Evolutionary conservation across 2,888 invertebrate genomes (phyloP).

Genomic region (Pandemis corylana): DNA sequence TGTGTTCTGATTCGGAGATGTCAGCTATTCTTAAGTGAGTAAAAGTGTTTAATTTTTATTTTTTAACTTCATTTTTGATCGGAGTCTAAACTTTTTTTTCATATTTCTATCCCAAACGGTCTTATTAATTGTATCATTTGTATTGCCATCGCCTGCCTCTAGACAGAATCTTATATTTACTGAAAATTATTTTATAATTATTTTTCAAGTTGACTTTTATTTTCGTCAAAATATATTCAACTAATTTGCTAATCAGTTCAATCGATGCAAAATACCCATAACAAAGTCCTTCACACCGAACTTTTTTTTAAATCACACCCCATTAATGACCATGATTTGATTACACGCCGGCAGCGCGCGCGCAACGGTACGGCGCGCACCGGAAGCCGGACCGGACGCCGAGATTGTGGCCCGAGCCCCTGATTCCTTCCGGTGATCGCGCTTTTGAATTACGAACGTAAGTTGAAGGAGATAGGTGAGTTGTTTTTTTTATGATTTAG

Average conservation of each 20-base stretch:
- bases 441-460: constrained; percentile 27
- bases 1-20: constrained; percentile 17
- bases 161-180: too few relatives aligned
- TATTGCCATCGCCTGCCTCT: too few relatives aligned
- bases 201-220: too few relatives aligned
- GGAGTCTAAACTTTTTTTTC: too few relatives aligned
- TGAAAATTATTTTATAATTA: too few relatives aligned
- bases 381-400: constrained; percentile 79
- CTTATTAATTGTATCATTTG: too few relatives aligned
- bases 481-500: constrained; percentile 4
- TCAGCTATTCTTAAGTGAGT: constrained; percentile 29
- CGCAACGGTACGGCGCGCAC: constrained; percentile 61
- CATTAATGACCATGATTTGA: constrained; percentile 13
- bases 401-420: constrained; percentile 81
- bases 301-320: not conserved
- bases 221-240: too few relatives aligned
- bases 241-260: not conserved
- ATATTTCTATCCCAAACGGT: too few relatives aligned
- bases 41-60: not conserved
- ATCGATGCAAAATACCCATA: not conserved
- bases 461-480: constrained; percentile 29
- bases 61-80: not conserved
- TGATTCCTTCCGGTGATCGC: constrained; percentile 81
- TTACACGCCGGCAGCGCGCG: constrained; percentile 50
- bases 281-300: not conserved